Evolutionary conservation across 2,888 invertebrate species (phyloP).

Genomic region (Polymixis lichenea): DNA sequence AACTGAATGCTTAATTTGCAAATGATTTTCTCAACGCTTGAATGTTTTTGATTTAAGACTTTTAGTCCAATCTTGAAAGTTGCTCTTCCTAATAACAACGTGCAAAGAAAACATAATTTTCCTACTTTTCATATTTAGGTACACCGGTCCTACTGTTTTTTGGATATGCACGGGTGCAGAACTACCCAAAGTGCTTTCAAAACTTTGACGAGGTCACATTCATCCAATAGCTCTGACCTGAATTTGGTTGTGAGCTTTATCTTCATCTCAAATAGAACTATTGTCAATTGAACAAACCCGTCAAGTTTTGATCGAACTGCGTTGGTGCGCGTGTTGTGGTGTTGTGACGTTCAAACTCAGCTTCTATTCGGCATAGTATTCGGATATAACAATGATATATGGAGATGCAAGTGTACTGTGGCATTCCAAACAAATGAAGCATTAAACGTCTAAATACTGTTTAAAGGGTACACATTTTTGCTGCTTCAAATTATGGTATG

Average conservation of each 20-base stretch:
- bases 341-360: not conserved
- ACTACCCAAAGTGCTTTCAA: conserved; percentile 33
- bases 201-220: conserved; percentile 51
- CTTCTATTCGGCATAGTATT: not conserved
- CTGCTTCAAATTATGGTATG: not conserved
- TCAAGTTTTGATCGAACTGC: conserved; percentile 33
- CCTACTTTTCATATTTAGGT: not conserved
- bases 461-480: too few relatives aligned
- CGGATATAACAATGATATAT: not conserved
- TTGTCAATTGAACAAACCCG: conserved; percentile 45
- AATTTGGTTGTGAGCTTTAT: conserved; percentile 44
- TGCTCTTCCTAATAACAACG: too few relatives aligned
- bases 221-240: conserved; percentile 48
- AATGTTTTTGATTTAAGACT: too few relatives aligned
- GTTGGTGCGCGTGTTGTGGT: conserved; percentile 7
- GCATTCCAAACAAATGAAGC: not conserved
- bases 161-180: conserved; percentile 24
- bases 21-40: not conserved
- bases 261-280: conserved; percentile 44
- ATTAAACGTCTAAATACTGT: not conserved
- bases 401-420: not conserved
- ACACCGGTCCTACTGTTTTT: not conserved
- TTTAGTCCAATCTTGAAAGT: not conserved
- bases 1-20: not conserved
- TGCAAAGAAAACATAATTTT: not conserved